phyloP scores from a whole-genome alignment of 2,113 vertebrate genomes.

The Silurus asotus region DNA sequence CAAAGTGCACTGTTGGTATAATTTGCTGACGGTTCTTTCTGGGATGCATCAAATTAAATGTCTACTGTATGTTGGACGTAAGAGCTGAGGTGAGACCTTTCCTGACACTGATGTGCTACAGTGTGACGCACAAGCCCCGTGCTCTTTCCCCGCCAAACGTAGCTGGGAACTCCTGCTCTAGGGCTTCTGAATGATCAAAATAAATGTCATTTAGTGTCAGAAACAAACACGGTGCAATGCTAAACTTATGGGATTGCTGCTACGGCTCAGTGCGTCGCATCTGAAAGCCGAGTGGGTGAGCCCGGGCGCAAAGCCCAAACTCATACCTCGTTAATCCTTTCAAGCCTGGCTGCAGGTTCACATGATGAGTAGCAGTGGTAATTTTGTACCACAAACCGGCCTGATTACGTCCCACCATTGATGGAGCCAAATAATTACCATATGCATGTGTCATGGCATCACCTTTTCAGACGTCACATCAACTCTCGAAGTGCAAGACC shows the following conservation, averaged over 20 bases:
- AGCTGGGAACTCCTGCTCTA: background rate
- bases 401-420: conserved; percentile 61
- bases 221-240: background rate
- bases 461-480: conserved; percentile 40
- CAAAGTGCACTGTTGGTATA: background rate
- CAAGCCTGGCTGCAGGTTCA: conserved; percentile 51
- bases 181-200: background rate
- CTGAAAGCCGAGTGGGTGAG: conserved; percentile 13
- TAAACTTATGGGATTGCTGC: background rate
- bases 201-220: background rate
- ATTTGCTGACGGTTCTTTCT: background rate
- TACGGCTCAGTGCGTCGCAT: conserved; percentile 9
- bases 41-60: background rate
- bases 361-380: conserved; percentile 61
- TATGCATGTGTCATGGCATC: conserved; percentile 45
- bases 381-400: conserved; percentile 61
- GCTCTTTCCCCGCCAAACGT: background rate
- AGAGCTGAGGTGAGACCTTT: background rate
- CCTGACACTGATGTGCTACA: background rate
- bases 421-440: conserved; percentile 62
- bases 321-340: conserved; percentile 70
- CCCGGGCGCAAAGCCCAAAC: conserved; percentile 51
- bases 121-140: background rate
- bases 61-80: background rate
- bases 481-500: background rate